Evolutionary conservation across 2,113 vertebrate genomes (phyloP), one percentile per base, ranked within the genome.

Genomic region (Sebastes fasciatus): DNA sequence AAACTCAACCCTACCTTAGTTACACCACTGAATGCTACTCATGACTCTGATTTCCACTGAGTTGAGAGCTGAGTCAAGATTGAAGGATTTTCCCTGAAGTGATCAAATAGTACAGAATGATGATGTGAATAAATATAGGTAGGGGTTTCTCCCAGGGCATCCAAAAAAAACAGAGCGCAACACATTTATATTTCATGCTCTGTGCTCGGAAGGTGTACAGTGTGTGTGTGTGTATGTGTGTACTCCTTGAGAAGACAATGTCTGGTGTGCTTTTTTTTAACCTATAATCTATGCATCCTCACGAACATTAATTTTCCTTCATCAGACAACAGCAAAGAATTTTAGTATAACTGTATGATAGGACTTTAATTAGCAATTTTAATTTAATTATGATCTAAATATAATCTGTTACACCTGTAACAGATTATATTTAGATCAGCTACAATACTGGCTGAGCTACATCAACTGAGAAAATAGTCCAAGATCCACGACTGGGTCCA

Each of bases 141-240:
- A n/a, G 66, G 34, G 34, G 13, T 51, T 79, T 79, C 67, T 85
- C 71, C 62, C 45, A 26, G 57, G 62, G 77, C 54, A 69, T 57
- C 48, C n/a, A 21, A 74, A 34, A 34, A 34, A 66, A 84, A 43
- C 21, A 77, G 67, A 86, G 73, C 45, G 23, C 57, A 77, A 5
- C 51, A 23, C 80, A 86, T 91, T 64, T 87, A 90, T 85, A 85
- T 86, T 90, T 85, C 52, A 88, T 85, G 68, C 62, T 48, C 58
- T 6, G 78, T 6, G 78, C 62, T 48, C 57, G 19, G 58, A 60
- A 26, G 52, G 65, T 57, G 52, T 43, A 23, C 2, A 43, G 6
- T 80, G 55, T 80, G 73, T 81, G 73, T 81, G 48, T 23, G 21
- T 60, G 10, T 72, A 55, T 80, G 67, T 79, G 82, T 63, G 54